Conservation (phyloP, 2,888 invertebrate genomes). For the Deroplatys truncata region DNA sequence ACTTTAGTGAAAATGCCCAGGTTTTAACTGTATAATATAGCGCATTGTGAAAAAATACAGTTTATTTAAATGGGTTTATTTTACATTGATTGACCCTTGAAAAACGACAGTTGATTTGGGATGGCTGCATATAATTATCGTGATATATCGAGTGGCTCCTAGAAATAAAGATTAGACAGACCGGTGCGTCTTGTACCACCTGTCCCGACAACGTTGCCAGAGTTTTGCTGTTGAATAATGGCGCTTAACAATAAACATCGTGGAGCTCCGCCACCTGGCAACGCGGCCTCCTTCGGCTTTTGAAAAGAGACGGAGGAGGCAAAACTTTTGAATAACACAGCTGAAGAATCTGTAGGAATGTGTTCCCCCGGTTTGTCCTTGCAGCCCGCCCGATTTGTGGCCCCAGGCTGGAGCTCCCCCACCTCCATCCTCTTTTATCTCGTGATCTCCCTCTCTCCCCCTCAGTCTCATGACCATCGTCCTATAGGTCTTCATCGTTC, state of each 20-base stretch:
- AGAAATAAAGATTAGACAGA: background rate
- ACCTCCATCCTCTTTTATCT: background rate
- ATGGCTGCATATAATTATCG: too few relatives aligned
- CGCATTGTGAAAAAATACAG: too few relatives aligned
- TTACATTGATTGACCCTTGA: too few relatives aligned
- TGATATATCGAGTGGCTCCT: background rate
- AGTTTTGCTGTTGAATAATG: background rate
- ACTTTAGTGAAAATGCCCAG: too few relatives aligned
- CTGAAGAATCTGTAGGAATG: constrained; percentile 17
- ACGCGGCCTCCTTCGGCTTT: background rate
- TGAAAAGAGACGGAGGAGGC: background rate
- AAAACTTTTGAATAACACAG: constrained; percentile 17
- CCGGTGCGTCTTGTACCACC: background rate
- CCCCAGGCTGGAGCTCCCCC: background rate
- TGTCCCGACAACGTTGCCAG: background rate
- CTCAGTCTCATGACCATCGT: background rate
- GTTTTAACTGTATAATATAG: too few relatives aligned
- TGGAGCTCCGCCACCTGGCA: background rate
- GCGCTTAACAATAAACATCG: background rate
- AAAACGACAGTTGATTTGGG: too few relatives aligned
- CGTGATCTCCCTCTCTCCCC: background rate
- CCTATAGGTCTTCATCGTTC: background rate
- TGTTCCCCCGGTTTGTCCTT: background rate
- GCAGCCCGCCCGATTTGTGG: background rate
- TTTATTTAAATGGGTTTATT: too few relatives aligned